phyloP scores from a whole-genome alignment of 1,140 invertebrate genomes.

The Zaprionus ghesquierei region DNA sequence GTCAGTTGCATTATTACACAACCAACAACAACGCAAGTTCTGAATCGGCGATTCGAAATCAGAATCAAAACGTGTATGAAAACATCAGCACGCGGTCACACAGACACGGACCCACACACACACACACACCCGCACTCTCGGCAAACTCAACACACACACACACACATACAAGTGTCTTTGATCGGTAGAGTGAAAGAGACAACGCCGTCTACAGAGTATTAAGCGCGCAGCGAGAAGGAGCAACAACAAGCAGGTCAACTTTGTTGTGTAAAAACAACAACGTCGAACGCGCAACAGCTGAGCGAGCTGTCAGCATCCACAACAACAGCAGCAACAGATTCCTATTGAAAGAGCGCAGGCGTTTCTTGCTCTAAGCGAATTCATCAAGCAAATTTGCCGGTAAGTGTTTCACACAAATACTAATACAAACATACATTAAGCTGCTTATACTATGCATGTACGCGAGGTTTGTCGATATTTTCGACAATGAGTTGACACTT shows the following conservation, averaged over 20 bases:
- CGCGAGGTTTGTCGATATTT: not conserved
- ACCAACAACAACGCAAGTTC: slow-evolving; percentile 23
- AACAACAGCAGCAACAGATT: slow-evolving; percentile 7
- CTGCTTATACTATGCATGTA: not conserved
- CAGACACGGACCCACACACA: slow-evolving; percentile 10
- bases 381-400: slow-evolving; percentile 25
- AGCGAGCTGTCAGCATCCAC: slow-evolving; percentile 6
- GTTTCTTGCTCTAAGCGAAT: slow-evolving; percentile 4
- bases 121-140: not conserved
- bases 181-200: slow-evolving; percentile 1
- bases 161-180: not conserved
- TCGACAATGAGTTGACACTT: not conserved
- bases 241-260: slow-evolving; percentile 41
- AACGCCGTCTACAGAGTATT: not conserved
- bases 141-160: not conserved
- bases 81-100: slow-evolving; percentile 44
- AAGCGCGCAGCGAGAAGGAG: slow-evolving; percentile 10
- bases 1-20: slow-evolving; percentile 42
- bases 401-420: slow-evolving; percentile 10
- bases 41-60: slow-evolving; percentile 34
- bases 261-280: slow-evolving; percentile 4
- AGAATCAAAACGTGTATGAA: slow-evolving; percentile 42
- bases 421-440: not conserved
- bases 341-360: slow-evolving; percentile 10
- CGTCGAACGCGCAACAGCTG: slow-evolving; percentile 33